Evolutionary conservation across 92 coral and sea anemone species (phyloP).

Genomic region (Muricea muricata): DNA sequence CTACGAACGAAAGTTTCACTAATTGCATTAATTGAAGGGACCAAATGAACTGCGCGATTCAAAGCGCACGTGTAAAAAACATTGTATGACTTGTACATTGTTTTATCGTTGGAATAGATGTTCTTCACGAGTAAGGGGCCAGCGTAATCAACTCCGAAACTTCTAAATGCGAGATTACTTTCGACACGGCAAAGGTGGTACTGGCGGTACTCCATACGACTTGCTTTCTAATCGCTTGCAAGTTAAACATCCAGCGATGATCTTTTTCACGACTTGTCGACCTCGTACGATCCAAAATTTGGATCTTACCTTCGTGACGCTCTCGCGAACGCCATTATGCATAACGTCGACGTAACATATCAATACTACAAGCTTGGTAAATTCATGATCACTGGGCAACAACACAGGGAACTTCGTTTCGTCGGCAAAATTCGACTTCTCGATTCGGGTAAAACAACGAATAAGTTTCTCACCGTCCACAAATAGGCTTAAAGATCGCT

Average conservation of each 20-base stretch:
- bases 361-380: neutral
- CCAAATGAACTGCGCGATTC: slow-evolving; percentile 46
- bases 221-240: slow-evolving; percentile 18
- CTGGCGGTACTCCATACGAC: neutral
- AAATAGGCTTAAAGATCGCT: neutral
- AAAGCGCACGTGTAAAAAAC: slow-evolving; percentile 37
- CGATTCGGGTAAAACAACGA: slow-evolving; percentile 44
- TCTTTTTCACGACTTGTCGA: slow-evolving; percentile 19
- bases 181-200: slow-evolving; percentile 29
- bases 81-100: too few species aligned
- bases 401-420: too few species aligned
- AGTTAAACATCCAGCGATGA: neutral
- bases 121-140: slow-evolving; percentile 39
- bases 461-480: slow-evolving; percentile 33
- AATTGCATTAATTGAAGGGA: neutral
- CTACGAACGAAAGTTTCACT: too few species aligned
- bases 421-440: slow-evolving; percentile 16
- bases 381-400: slow-evolving; percentile 12
- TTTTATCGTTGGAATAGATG: too few species aligned
- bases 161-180: slow-evolving; percentile 28
- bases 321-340: neutral
- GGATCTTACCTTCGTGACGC: neutral
- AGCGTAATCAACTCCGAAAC: slow-evolving; percentile 37
- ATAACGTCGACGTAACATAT: neutral
- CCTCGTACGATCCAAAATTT: neutral